phyloP scores from a whole-genome alignment of 2,113 vertebrate genomes.

The Circaetus gallicus region DNA sequence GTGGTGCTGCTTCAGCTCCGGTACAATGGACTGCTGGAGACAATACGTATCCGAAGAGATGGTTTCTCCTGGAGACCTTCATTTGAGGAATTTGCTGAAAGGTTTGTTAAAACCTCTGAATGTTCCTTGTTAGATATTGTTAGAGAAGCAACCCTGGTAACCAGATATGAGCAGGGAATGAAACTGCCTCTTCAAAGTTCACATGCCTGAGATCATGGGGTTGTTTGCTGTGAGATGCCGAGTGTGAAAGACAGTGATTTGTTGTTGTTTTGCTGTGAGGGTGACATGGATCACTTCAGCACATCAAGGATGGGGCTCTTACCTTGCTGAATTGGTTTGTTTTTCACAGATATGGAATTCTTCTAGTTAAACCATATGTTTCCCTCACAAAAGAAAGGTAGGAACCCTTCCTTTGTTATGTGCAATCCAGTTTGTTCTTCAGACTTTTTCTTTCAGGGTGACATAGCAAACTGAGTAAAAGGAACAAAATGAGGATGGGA shows the following conservation, averaged over 20 bases:
- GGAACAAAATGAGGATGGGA: neutral
- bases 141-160: neutral
- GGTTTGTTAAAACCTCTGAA: conserved; percentile 50
- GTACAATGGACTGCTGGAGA: conserved; percentile 79
- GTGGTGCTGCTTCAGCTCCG: conserved; percentile 60
- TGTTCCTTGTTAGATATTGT: neutral
- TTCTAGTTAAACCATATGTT: conserved; percentile 66
- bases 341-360: conserved; percentile 71
- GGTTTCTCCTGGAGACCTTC: conserved; percentile 79
- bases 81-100: conserved; percentile 75
- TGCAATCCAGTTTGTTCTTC: neutral
- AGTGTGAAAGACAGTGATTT: neutral
- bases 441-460: neutral
- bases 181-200: neutral
- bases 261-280: neutral
- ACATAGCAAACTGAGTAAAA: neutral
- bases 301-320: neutral
- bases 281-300: neutral
- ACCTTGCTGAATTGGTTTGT: neutral
- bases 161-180: neutral
- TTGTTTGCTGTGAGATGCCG: neutral
- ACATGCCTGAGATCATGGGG: neutral
- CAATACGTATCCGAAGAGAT: conserved; percentile 75
- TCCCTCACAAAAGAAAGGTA: conserved; percentile 73
- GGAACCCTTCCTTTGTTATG: neutral